Base-by-base conservation (phyloP, 2,888 invertebrate genomes). In the Scelioninae gen. 2 region DNA sequence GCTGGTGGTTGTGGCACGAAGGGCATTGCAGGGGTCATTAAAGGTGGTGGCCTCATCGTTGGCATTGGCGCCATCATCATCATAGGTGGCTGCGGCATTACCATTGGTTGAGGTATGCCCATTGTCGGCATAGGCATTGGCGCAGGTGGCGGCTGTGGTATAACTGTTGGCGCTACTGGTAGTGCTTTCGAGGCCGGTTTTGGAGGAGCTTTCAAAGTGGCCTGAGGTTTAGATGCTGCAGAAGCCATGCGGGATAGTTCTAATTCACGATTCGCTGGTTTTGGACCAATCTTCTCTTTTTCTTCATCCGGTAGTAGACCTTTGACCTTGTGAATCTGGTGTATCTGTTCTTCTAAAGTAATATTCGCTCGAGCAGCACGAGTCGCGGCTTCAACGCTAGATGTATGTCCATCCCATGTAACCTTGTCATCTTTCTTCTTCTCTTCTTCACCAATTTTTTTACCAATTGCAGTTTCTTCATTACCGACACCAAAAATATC, bases 401-500 rank as follows among this genome's bases (percentile, higher is more conserved):
- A 96, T 0, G 97, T 96, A 87, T 98, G 97, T 0, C 98, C 98
- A 87, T 98, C 98, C 98, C 98, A 98, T 53, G 97, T 97, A 11
- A 96, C 96, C 80, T 94, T 91, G 84, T 96, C 96, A 81, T 96
- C 95, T 78, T 95, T 93, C 77, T 91, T 90, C 86, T 95, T 95
- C 76, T 91, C 91, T 80, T 94, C 94, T 84, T 96, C 96, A 1
- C 96, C 96, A 73, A 97, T 94, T 89, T 98, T 99, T 37, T 74
- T 71, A 89, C 99, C 99, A 85, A 99, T 99, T 18, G 96, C 96
- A 0, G 98, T 98, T 89, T 99, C 99, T 86, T 98, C 98, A 85
- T 96, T 96, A 67, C 98, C 98, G 74, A 96, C 95, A 87, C 99
- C 99, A 88, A 99, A 99, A 87, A 99, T 99, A 90, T 99, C 99